Percentiles rank a stretch among this genome's conserved stretches.
These are phyloP conservation scores for Lasioglossum villosulum DNA, from an alignment of 2,888 invertebrate genomes.

Conservation along the genomic window DNA sequence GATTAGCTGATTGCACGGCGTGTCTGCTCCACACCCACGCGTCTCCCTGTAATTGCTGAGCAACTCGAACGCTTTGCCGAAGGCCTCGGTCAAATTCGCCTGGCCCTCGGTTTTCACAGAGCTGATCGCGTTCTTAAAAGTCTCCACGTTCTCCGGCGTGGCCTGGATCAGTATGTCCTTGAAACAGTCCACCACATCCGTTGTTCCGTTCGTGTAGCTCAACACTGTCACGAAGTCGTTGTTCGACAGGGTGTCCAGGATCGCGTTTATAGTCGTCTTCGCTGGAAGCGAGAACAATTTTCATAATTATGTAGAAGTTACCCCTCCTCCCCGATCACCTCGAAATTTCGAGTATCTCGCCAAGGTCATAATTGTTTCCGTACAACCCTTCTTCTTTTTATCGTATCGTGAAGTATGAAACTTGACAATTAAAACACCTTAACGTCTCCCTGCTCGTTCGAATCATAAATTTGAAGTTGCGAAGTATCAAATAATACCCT, in stretches of 20 bases:
- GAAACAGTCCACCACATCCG: constrained; percentile 94
- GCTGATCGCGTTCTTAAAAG: constrained; percentile 90
- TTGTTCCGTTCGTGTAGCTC: constrained; percentile 90
- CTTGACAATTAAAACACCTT: too few relatives aligned
- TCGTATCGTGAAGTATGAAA: too few relatives aligned
- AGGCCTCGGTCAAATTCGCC: constrained; percentile 93
- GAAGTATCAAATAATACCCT: too few relatives aligned
- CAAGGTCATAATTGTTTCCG: not conserved
- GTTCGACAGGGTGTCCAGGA: constrained; percentile 97
- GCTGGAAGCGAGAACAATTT: constrained; percentile 68
- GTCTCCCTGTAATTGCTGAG: constrained; percentile 87
- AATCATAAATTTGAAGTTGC: too few relatives aligned
- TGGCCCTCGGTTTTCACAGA: constrained; percentile 90
- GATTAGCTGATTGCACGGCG: constrained; percentile 96
- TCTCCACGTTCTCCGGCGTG: constrained; percentile 92
- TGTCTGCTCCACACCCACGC: constrained; percentile 86
- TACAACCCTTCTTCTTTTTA: too few relatives aligned
- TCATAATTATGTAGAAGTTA: too few relatives aligned
- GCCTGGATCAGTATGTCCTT: constrained; percentile 93
- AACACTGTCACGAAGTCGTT: constrained; percentile 99
- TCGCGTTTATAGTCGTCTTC: constrained; percentile 90
- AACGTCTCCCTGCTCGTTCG: too few relatives aligned
- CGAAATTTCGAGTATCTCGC: too few relatives aligned
- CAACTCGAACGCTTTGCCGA: constrained; percentile 93
- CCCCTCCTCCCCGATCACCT: too few relatives aligned